Evolutionary conservation across 2,797 vertebrate genomes (phyloP).

Genomic region (Pterois miles): DNA sequence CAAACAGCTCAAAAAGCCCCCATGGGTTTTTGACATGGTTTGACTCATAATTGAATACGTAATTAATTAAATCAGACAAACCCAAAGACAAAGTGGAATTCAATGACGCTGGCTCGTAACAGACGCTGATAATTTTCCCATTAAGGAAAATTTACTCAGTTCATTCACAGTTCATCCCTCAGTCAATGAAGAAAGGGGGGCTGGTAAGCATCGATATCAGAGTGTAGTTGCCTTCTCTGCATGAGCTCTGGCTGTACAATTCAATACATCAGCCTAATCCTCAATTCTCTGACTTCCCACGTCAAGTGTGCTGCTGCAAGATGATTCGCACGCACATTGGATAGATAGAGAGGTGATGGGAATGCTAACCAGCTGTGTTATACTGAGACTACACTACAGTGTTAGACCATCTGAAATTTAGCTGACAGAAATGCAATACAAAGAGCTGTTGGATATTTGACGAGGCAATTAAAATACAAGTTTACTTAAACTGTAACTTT

Average conservation of each 20-base stretch:
- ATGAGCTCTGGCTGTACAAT: slow-evolving; percentile 42
- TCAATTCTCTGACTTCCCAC: slow-evolving; percentile 51
- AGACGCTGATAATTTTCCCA: slow-evolving; percentile 56
- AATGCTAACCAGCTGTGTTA: slow-evolving; percentile 62
- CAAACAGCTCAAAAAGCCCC: slow-evolving; percentile 30
- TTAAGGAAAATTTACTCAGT: slow-evolving; percentile 52
- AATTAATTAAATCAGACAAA: slow-evolving; percentile 52
- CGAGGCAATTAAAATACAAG: background rate
- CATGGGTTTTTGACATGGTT: slow-evolving; percentile 42
- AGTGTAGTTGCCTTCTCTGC: slow-evolving; percentile 30
- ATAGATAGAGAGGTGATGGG: slow-evolving; percentile 47
- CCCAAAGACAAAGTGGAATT: slow-evolving; percentile 39
- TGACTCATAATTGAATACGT: slow-evolving; percentile 58
- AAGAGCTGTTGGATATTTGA: slow-evolving; percentile 15
- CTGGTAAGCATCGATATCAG: slow-evolving; percentile 53
- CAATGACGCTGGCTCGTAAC: slow-evolving; percentile 21
- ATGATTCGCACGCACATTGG: slow-evolving; percentile 47
- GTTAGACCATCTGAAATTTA: slow-evolving; percentile 16
- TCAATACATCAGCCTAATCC: slow-evolving; percentile 71
- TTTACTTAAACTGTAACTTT: background rate
- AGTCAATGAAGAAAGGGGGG: slow-evolving; percentile 34
- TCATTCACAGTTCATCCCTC: slow-evolving; percentile 66
- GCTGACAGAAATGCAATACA: slow-evolving; percentile 16
- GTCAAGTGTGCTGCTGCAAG: slow-evolving; percentile 62
- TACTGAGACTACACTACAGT: slow-evolving; percentile 16